Base-by-base conservation (phyloP, 2,888 invertebrate species). In the Xestia c-nigrum region DNA sequence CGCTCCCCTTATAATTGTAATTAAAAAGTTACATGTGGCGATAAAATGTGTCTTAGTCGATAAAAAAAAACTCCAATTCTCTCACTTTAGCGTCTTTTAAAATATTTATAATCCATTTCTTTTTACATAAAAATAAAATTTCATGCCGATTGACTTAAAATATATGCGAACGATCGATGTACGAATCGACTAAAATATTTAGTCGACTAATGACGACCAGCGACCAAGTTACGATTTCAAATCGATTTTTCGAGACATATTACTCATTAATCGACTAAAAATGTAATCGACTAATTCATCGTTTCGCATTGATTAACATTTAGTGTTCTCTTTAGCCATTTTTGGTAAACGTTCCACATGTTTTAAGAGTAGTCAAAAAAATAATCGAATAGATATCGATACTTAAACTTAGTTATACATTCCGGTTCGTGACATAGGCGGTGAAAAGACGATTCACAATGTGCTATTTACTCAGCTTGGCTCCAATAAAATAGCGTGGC, bases 41-140 rank as follows among this genome's bases (percentile, higher is more conserved):
- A 64, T 69, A 78, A 84, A 84, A 74, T 84, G 80, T 79, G 77
- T 87, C 83, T 85, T 85, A 81, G 85, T 87, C 85, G 81, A 82
- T 85, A 81, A 81, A 78, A 81, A 78, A 31, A 31, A 83, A 81
- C 76, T 46, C 87, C 80, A 83, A 89, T 87, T 86, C 74, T 91
- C 91, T 92, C 92, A 92, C 92, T 91, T 91, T 87, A 83, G 78
- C 85, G 92, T 92, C 92, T 90, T 89, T 90, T 88, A 86, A 89
- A 87, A 88, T 82, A 89, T 87, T 85, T 77, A 85, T 79, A 79
- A 86, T 78, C 57, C 31, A 31, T 31, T 84, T 82, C n/a, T 83
- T 87, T 89, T 88, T 86, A 84, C 80, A 87, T 87, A 85, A 87
- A 83, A 85, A 86, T 82, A 85, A 73, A 81, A 82, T 86, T 85